These are phyloP conservation scores for Mellivora capensis DNA, from an alignment of 2,113 vertebrate genomes.

Conservation along the genomic window DNA sequence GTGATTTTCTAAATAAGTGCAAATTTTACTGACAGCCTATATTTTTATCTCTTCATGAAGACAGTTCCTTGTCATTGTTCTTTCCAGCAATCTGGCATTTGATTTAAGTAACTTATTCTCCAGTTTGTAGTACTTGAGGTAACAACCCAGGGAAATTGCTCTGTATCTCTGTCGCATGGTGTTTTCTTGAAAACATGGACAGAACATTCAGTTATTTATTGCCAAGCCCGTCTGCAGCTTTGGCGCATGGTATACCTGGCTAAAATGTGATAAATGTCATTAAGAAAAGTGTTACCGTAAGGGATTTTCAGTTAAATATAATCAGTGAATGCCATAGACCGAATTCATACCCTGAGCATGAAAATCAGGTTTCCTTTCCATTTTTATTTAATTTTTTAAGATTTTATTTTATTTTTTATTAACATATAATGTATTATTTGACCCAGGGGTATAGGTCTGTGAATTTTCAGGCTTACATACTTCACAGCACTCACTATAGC, in stretches of 20 bases:
- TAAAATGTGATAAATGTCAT: background rate
- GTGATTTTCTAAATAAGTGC: slow-evolving; percentile 47
- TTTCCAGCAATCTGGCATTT: slow-evolving; percentile 30
- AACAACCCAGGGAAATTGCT: background rate
- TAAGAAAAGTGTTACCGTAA: background rate
- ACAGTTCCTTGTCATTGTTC: slow-evolving; percentile 23
- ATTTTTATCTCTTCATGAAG: slow-evolving; percentile 49
- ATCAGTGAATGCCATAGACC: background rate
- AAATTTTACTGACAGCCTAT: slow-evolving; percentile 45
- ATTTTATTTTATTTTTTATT: background rate
- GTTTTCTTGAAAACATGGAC: background rate
- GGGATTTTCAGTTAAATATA: background rate
- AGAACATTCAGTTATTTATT: background rate
- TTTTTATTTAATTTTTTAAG: background rate
- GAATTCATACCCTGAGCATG: background rate
- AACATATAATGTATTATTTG: too few relatives aligned
- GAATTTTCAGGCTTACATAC: too few relatives aligned
- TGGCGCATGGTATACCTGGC: background rate
- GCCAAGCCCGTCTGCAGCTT: background rate
- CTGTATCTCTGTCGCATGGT: background rate
- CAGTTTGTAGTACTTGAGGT: background rate
- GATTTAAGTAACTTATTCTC: background rate
- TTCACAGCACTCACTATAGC: too few relatives aligned
- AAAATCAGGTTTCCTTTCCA: background rate
- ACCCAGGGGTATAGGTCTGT: too few relatives aligned